Conservation (phyloP, 2,113 vertebrate species). For the Chlorodrepanis virens region DNA sequence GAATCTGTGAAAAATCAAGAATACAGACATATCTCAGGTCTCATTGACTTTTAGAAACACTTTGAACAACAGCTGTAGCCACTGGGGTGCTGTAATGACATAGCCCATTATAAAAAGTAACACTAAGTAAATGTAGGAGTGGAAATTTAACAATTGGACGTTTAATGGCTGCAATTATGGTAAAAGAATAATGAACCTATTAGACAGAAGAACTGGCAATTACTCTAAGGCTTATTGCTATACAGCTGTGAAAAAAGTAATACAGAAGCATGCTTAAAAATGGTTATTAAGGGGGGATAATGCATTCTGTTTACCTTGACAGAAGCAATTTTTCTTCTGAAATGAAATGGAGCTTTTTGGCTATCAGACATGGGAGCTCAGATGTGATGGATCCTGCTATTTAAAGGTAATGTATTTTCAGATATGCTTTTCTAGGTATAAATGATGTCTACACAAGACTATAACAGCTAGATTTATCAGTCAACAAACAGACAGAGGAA, state of each 20-base stretch:
- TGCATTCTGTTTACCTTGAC: constrained; percentile 82
- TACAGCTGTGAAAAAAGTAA: constrained; percentile 81
- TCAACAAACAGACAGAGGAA: constrained; percentile 52
- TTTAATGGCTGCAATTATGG: constrained; percentile 87
- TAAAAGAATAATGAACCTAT: constrained; percentile 87
- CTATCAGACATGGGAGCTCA: constrained; percentile 73
- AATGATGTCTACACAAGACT: constrained; percentile 69
- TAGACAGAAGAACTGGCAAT: constrained; percentile 82
- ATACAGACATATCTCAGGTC: constrained; percentile 66
- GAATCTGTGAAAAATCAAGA: constrained; percentile 60
- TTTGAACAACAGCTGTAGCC: constrained; percentile 75
- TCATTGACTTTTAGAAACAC: constrained; percentile 72
- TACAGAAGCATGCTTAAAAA: constrained; percentile 79
- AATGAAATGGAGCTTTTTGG: constrained; percentile 75
- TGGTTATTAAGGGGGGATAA: constrained; percentile 81
- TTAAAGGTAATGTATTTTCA: constrained; percentile 77
- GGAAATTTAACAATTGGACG: constrained; percentile 83
- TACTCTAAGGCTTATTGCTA: constrained; percentile 81
- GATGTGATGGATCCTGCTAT: constrained; percentile 73
- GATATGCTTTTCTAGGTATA: constrained; percentile 70
- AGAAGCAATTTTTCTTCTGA: constrained; percentile 76
- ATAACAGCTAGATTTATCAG: constrained; percentile 52
- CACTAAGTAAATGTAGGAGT: constrained; percentile 79
- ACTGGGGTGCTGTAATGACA: constrained; percentile 78
- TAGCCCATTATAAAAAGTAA: constrained; percentile 78